phyloP scores from a whole-genome alignment of 2,113 vertebrate species.

The Bambusicola thoracicus region DNA sequence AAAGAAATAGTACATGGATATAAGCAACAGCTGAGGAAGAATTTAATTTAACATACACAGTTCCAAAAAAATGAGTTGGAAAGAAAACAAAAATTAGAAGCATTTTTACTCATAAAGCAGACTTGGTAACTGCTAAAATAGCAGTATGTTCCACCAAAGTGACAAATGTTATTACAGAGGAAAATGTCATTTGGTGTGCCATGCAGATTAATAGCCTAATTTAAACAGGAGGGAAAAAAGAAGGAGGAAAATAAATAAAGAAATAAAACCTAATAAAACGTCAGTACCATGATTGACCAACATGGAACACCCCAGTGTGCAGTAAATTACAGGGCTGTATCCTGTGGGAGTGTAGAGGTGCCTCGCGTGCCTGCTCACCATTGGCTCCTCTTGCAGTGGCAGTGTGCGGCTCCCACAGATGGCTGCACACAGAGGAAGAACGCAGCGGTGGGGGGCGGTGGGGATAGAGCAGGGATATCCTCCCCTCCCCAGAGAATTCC shows the following conservation, averaged over 20 bases:
- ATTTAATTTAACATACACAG: neutral
- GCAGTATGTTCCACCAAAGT: accelerated
- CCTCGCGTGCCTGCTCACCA: neutral
- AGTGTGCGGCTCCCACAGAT: neutral
- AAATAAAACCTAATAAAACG: neutral
- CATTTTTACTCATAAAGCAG: neutral
- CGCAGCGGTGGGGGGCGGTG: accelerated
- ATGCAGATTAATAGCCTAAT: neutral
- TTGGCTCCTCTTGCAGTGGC: neutral
- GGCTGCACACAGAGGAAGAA: neutral
- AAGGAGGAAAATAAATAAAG: no score
- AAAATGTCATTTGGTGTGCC: neutral
- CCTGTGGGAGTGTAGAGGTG: neutral
- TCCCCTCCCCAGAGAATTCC: neutral
- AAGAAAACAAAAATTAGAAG: neutral
- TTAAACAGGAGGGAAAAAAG: neutral
- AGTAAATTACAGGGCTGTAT: neutral
- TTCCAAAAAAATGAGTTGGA: neutral
- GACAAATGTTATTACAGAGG: neutral
- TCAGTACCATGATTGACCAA: constrained; percentile 14
- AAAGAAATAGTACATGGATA: neutral
- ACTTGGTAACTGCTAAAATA: neutral
- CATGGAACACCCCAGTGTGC: neutral
- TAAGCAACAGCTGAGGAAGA: neutral
- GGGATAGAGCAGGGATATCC: neutral